Conservation (phyloP, 2,113 vertebrate genomes). For the Zapus hudsonius region DNA sequence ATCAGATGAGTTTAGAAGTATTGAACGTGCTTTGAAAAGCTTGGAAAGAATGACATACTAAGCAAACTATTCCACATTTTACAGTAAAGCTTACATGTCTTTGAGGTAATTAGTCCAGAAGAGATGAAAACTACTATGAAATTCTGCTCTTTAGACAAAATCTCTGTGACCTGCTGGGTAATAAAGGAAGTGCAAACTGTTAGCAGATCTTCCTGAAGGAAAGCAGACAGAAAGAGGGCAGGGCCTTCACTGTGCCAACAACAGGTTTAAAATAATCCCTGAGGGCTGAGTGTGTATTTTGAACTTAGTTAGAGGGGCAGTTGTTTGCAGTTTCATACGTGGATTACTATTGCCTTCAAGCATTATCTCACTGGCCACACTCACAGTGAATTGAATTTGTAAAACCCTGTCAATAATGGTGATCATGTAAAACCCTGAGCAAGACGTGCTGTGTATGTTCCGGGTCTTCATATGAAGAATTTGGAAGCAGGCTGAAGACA, state of each 20-base stretch:
- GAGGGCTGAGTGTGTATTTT: not conserved
- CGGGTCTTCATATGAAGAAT: not conserved
- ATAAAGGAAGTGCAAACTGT: not conserved
- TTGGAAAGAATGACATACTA: conserved; percentile 21
- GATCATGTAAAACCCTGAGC: too few relatives aligned
- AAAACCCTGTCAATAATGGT: not conserved
- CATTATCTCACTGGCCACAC: not conserved
- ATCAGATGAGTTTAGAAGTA: conserved; percentile 33
- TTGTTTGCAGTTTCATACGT: conserved; percentile 1
- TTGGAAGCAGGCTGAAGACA: not conserved
- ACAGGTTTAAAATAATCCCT: not conserved
- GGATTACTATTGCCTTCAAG: conserved; percentile 17
- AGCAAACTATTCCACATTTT: not conserved
- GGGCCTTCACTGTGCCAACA: not conserved
- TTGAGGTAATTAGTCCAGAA: conserved; percentile 5
- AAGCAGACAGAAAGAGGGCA: not conserved
- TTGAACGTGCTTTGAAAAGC: conserved; percentile 39
- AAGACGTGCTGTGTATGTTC: not conserved
- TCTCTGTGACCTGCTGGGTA: not conserved
- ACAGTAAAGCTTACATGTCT: conserved; percentile 7
- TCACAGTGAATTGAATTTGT: not conserved
- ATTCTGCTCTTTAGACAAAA: conserved; percentile 45
- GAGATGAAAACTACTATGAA: conserved; percentile 19
- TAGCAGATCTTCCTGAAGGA: not conserved
- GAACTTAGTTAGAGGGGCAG: not conserved